Conservation (phyloP, 2,888 invertebrate genomes). For the Campoletis raptor region DNA sequence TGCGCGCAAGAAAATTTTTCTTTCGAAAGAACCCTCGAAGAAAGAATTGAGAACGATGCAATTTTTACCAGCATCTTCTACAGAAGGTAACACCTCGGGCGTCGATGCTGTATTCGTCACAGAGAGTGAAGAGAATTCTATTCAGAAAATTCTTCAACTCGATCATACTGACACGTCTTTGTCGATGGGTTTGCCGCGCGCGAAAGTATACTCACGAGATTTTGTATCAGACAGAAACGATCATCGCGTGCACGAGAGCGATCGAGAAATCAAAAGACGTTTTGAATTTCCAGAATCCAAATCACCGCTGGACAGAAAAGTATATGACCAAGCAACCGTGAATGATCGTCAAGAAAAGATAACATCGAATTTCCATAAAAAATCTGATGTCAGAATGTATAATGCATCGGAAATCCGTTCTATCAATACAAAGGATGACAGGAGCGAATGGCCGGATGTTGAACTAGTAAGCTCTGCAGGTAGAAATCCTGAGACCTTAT, state of each 20-base stretch:
- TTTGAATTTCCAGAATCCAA: not conserved
- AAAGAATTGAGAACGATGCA: not conserved
- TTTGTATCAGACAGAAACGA: not conserved
- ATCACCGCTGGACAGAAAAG: not conserved
- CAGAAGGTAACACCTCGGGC: not conserved
- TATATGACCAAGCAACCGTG: not conserved
- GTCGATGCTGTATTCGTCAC: not conserved
- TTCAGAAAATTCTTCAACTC: slow-evolving; percentile 41
- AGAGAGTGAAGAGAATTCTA: slow-evolving; percentile 32
- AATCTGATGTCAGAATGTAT: not conserved
- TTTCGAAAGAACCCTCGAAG: slow-evolving; percentile 4
- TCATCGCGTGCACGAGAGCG: slow-evolving; percentile 29
- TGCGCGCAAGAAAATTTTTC: not conserved
- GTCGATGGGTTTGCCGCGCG: slow-evolving; percentile 7
- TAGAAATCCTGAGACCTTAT: not conserved
- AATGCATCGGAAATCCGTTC: not conserved
- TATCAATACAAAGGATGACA: not conserved
- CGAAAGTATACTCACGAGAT: slow-evolving; percentile 30
- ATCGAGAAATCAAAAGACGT: slow-evolving; percentile 14
- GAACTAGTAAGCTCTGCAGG: not conserved
- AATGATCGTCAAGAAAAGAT: not conserved
- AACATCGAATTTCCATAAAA: not conserved
- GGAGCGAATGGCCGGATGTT: not conserved
- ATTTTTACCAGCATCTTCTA: slow-evolving; percentile 3
- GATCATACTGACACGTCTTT: slow-evolving; percentile 6